Evolutionary conservation across 2,113 vertebrate species (phyloP).

Genomic region (Planiliza haematocheilus): DNA sequence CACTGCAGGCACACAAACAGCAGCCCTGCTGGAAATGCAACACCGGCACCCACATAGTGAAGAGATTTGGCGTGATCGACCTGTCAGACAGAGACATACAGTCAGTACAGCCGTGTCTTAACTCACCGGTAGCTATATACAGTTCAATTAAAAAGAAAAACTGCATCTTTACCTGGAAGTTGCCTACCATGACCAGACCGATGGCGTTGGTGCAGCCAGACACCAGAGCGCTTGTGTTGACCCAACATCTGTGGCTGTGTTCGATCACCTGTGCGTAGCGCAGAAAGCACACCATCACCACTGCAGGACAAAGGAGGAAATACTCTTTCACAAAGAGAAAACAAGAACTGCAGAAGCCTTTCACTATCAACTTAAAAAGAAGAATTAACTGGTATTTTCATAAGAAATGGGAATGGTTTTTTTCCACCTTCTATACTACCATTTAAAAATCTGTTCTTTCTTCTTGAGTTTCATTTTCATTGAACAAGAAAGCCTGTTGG

Average conservation of each 20-base stretch:
- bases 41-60: conserved; percentile 91
- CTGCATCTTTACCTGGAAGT: conserved; percentile 88
- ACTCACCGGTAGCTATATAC: background rate
- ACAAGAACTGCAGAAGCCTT: background rate
- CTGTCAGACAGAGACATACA: conserved; percentile 66
- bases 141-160: background rate
- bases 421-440: too few relatives aligned
- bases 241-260: conserved; percentile 88
- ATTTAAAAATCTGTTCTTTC: too few relatives aligned
- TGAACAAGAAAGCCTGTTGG: background rate
- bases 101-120: background rate
- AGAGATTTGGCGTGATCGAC: conserved; percentile 92
- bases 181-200: conserved; percentile 91
- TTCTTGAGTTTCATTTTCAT: background rate
- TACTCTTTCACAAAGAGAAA: too few relatives aligned
- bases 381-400: background rate
- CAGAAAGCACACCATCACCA: conserved; percentile 91
- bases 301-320: conserved; percentile 69
- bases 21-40: conserved; percentile 90
- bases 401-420: too few relatives aligned
- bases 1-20: conserved; percentile 92
- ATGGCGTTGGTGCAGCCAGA: conserved; percentile 90
- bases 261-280: conserved; percentile 93
- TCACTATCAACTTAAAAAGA: background rate
- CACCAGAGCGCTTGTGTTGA: conserved; percentile 90